Evolutionary conservation across 2,113 vertebrate species (phyloP).

Genomic region (Noturus placidus): DNA sequence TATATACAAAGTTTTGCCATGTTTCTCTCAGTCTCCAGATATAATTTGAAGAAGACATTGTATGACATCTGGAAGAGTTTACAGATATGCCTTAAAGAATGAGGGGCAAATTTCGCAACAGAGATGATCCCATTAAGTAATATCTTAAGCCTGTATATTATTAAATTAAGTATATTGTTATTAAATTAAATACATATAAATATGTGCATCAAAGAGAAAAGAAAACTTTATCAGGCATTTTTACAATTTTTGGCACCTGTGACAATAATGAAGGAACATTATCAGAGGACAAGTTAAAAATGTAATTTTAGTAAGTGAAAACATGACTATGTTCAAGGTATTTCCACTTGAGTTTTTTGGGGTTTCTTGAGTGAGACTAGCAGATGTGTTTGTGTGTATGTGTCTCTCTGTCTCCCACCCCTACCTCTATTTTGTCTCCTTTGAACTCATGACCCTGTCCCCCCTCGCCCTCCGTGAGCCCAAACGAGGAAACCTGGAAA

Average conservation of each 20-base stretch:
- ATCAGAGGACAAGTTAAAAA: background rate
- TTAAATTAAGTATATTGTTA: background rate
- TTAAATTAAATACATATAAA: background rate
- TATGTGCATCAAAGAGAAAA: background rate
- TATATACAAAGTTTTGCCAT: background rate
- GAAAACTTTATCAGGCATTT: background rate
- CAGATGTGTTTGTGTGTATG: conserved; percentile 20
- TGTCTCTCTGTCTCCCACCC: background rate
- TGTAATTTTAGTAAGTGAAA: background rate
- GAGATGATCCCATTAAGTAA: background rate
- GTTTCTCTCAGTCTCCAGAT: background rate
- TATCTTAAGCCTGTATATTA: background rate
- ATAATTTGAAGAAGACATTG: background rate
- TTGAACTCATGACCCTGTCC: conserved; percentile 33
- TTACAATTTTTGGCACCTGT: background rate
- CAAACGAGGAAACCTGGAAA: conserved; percentile 47
- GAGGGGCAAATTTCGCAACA: background rate
- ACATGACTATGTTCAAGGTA: background rate
- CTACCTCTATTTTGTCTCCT: conserved; percentile 40
- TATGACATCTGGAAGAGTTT: background rate
- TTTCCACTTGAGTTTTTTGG: background rate
- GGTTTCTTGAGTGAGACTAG: background rate
- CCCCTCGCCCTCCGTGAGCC: conserved; percentile 35
- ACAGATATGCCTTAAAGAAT: background rate
- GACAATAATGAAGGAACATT: background rate